Conservation (phyloP, 2,113 vertebrate species). For the Myocastor coypus region DNA sequence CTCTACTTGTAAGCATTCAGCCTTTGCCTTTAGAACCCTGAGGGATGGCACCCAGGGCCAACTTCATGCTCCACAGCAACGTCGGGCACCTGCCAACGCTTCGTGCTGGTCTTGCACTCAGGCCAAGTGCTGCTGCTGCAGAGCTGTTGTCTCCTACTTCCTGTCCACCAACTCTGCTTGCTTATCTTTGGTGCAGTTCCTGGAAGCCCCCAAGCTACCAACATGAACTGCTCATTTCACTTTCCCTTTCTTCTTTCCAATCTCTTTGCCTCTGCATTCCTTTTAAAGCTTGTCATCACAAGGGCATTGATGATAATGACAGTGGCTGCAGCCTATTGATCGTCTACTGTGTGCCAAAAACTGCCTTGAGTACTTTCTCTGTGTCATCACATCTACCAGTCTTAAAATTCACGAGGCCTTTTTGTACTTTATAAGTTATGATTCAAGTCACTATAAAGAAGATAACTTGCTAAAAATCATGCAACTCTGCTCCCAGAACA, state of each 20-base stretch:
- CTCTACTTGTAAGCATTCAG: background rate
- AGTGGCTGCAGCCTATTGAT: background rate
- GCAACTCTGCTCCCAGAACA: background rate
- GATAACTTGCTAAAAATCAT: background rate
- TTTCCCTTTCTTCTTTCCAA: background rate
- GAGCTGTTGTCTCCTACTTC: background rate
- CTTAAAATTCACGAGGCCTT: background rate
- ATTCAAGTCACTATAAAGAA: background rate
- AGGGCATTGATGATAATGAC: background rate
- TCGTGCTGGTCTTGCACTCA: background rate
- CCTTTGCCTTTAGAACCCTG: background rate
- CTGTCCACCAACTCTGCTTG: accelerated
- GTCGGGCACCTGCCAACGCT: background rate
- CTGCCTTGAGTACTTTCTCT: background rate
- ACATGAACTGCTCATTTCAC: background rate
- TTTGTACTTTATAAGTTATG: background rate
- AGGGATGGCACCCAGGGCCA: background rate
- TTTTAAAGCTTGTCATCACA: background rate
- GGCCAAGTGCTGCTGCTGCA: background rate
- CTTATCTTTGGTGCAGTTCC: background rate
- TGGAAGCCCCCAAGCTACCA: background rate
- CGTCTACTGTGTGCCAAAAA: background rate
- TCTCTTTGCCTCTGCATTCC: background rate
- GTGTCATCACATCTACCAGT: background rate
- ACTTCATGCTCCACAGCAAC: background rate